Conservation (phyloP, 2,113 vertebrate genomes). For the Apteryx mantelli region DNA sequence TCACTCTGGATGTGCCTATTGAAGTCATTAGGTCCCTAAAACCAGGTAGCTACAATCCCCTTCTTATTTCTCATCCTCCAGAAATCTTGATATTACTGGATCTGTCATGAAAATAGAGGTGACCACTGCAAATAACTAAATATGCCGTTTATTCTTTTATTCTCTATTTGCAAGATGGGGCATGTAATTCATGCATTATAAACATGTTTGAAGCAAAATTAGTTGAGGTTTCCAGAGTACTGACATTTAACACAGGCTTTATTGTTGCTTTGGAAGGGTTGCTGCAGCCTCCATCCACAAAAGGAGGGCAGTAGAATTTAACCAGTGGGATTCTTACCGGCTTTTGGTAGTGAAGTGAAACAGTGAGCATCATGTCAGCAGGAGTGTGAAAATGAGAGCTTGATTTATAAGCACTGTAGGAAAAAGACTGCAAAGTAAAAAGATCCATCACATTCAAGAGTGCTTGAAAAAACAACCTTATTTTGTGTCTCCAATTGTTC, state of each 20-base stretch:
- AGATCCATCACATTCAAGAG: neutral
- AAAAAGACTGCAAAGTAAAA: slow-evolving; percentile 12
- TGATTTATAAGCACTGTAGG: neutral
- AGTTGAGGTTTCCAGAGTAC: neutral
- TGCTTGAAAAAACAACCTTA: neutral
- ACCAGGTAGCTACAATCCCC: neutral
- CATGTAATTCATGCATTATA: neutral
- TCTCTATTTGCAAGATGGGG: neutral
- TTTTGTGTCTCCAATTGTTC: neutral
- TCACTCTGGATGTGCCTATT: neutral
- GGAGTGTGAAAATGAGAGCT: neutral
- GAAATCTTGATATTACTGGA: neutral
- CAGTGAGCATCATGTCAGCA: neutral
- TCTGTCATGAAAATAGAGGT: neutral
- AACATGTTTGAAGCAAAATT: neutral
- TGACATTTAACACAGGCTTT: neutral
- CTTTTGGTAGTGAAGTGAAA: neutral
- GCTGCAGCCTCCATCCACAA: neutral
- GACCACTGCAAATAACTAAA: neutral
- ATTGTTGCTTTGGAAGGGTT: neutral
- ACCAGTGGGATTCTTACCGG: neutral
- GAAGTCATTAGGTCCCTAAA: neutral
- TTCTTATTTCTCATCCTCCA: neutral
- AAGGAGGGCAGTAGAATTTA: neutral
- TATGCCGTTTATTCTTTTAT: neutral